phyloP scores from a whole-genome alignment of 2,888 invertebrate species.

The Acleris laterana region DNA sequence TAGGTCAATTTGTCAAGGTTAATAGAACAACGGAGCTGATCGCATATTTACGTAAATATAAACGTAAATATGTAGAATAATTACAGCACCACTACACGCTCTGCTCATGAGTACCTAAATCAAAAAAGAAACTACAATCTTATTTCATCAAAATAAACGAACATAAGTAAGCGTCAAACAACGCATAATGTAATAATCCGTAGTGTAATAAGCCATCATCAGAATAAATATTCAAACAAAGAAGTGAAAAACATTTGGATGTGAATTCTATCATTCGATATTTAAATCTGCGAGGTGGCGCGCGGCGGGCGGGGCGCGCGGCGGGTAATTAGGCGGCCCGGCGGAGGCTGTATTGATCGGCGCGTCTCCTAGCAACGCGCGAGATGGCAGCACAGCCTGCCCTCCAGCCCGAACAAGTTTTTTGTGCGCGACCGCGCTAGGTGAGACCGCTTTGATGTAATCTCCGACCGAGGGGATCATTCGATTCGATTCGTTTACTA shows the following conservation, averaged over 20 bases:
- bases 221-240: constrained; percentile 73
- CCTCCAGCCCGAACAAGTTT: constrained; percentile 69
- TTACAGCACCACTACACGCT: too few relatives aligned
- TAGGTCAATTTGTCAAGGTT: too few relatives aligned
- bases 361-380: constrained; percentile 80
- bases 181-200: not conserved
- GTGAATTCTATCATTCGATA: constrained; percentile 83
- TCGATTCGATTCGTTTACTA: constrained; percentile 69
- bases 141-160: too few relatives aligned
- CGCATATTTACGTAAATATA: too few relatives aligned
- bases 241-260: constrained; percentile 75
- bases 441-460: constrained; percentile 80
- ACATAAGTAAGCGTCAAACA: too few relatives aligned
- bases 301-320: constrained; percentile 46
- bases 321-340: constrained; percentile 82
- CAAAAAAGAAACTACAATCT: too few relatives aligned
- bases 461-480: constrained; percentile 70
- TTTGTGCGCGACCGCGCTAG: constrained; percentile 75
- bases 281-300: constrained; percentile 68
- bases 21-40: too few relatives aligned
- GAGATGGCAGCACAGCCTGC: constrained; percentile 78
- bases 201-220: constrained; percentile 50
- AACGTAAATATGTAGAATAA: too few relatives aligned
- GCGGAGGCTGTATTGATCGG: constrained; percentile 84
- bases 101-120: too few relatives aligned